These are phyloP conservation scores for Aurelia sp. DNA, from an alignment of 30 jellyfish, hydroid and myxozoan species.

Conservation along the genomic window DNA sequence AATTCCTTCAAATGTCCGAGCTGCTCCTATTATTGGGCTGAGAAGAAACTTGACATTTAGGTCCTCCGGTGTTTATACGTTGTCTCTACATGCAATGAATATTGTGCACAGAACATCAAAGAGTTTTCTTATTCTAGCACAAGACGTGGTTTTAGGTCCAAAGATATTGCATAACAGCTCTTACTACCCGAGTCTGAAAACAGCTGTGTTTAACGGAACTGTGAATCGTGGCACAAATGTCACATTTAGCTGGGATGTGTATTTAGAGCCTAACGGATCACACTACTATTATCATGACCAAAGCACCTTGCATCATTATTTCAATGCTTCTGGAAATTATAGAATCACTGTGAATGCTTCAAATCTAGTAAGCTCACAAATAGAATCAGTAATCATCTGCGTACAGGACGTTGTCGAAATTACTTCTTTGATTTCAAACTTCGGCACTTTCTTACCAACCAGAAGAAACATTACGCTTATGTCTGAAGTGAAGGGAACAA, in stretches of 20 bases:
- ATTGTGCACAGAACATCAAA: constrained; percentile 1
- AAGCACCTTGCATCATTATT: not conserved
- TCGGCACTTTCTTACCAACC: constrained; percentile 43
- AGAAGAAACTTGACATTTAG: constrained; percentile 14
- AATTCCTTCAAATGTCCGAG: constrained; percentile 13
- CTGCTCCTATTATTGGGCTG: not conserved
- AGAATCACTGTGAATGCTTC: constrained; percentile 40
- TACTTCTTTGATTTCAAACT: not conserved
- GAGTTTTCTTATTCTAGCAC: constrained; percentile 25
- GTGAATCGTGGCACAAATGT: constrained; percentile 51
- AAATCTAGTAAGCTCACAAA: constrained; percentile 33
- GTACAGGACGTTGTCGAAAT: constrained; percentile 45
- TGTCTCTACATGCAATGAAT: constrained; percentile 13
- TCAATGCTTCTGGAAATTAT: constrained; percentile 35
- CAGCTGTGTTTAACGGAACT: constrained; percentile 1
- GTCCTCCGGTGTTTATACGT: constrained; percentile 27
- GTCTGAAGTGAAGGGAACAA: constrained; percentile 26
- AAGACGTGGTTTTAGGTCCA: constrained; percentile 7
- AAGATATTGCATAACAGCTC: not conserved
- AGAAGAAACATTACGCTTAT: not conserved
- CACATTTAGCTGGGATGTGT: constrained; percentile 34
- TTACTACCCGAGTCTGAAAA: not conserved
- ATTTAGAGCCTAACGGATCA: not conserved
- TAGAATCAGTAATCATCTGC: not conserved
- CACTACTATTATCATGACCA: not conserved